Evolutionary conservation across 2,888 invertebrate genomes (phyloP).

Genomic region (Pterostichus madidus): DNA sequence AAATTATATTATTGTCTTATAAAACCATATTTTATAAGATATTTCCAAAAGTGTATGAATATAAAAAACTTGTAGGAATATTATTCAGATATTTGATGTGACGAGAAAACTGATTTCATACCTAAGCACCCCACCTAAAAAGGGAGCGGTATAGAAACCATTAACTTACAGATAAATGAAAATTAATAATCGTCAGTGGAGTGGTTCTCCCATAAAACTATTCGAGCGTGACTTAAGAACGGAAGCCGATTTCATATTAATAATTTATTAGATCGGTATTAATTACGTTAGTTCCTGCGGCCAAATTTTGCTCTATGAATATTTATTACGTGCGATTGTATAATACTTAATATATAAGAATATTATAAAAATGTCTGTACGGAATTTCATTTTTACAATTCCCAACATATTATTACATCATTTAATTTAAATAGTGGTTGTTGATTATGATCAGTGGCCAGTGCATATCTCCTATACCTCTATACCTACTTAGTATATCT

Average conservation of each 20-base stretch:
- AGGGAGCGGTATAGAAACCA: conserved; percentile 56
- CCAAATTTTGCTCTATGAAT: conserved; percentile 54
- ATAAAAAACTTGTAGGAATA: background rate
- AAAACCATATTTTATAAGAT: background rate
- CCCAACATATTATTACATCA: conserved; percentile 14
- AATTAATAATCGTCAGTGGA: conserved; percentile 55
- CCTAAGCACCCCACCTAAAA: conserved; percentile 43
- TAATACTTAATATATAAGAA: conserved; percentile 47
- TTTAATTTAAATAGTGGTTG: background rate
- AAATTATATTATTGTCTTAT: background rate
- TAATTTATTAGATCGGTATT: conserved; percentile 63
- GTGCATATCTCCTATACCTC: background rate
- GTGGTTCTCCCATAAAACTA: conserved; percentile 60
- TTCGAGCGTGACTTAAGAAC: conserved; percentile 62
- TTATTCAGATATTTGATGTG: background rate
- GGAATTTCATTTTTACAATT: conserved; percentile 24
- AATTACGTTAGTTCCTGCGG: conserved; percentile 59
- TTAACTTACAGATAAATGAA: conserved; percentile 59
- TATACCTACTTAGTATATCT: background rate
- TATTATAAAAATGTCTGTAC: conserved; percentile 35
- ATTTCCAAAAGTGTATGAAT: background rate
- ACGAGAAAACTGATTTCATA: conserved; percentile 9
- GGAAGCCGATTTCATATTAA: conserved; percentile 64
- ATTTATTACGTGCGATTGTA: conserved; percentile 53
- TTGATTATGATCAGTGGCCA: background rate